Evolutionary conservation across 2,113 vertebrate species (phyloP).

Genomic region (Epinephelus moara): DNA sequence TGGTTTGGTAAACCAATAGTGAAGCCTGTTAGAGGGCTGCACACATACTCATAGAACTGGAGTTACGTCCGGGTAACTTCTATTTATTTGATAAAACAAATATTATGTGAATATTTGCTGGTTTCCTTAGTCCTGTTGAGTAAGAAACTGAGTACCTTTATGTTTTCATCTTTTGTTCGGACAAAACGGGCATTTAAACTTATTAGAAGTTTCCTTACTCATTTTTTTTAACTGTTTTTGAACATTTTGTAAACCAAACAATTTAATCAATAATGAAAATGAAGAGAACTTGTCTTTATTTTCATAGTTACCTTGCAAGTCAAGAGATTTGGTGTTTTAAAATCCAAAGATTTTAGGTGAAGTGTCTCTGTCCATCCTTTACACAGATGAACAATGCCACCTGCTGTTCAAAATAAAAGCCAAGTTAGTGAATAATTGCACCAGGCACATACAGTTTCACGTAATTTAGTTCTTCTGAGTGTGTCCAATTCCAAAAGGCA

Average conservation of each 20-base stretch:
- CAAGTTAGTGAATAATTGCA: neutral
- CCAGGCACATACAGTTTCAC: neutral
- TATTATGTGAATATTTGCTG: neutral
- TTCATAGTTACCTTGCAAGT: neutral
- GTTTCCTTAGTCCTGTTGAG: neutral
- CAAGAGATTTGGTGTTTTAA: neutral
- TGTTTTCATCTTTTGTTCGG: neutral
- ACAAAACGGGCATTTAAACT: neutral
- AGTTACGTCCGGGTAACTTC: too few species aligned
- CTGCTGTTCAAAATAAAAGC: constrained; percentile 39
- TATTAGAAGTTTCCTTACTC: neutral
- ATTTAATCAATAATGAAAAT: neutral
- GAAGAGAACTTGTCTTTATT: neutral
- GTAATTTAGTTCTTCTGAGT: neutral
- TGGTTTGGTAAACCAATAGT: too few species aligned
- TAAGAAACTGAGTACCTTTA: neutral
- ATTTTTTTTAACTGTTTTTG: neutral
- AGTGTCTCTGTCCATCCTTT: neutral
- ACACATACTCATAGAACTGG: too few species aligned
- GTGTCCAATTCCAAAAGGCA: constrained; percentile 17
- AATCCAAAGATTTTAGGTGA: neutral
- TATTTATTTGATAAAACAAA: neutral
- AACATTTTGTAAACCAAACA: neutral
- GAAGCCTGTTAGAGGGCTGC: too few species aligned
- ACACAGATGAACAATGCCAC: constrained; percentile 7